phyloP scores from a whole-genome alignment of 2,888 invertebrate species.

The Chymomyza fuscimana region DNA sequence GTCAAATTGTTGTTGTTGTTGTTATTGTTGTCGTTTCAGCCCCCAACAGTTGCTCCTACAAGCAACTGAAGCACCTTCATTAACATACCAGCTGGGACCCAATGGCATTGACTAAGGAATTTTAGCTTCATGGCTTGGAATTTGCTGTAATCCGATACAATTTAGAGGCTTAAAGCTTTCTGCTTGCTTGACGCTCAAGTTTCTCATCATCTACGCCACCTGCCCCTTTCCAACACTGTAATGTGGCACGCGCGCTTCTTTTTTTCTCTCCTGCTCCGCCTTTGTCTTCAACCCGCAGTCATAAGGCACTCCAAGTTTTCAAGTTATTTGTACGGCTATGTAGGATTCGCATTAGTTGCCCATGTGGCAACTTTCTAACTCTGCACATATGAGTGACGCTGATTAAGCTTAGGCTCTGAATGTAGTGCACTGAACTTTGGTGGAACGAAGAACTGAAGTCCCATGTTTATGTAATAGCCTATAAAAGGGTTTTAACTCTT shows the following conservation, averaged over 20 bases:
- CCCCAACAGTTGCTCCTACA: conserved; percentile 13
- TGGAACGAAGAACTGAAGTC: not conserved
- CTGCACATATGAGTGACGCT: not conserved
- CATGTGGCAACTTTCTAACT: not conserved
- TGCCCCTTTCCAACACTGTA: conserved; percentile 15
- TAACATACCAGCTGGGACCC: conserved; percentile 61
- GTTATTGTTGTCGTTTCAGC: conserved; percentile 34
- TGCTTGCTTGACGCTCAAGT: conserved; percentile 72
- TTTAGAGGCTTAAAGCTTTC: conserved; percentile 73
- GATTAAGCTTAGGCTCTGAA: not conserved
- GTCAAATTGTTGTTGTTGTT: conserved; percentile 55
- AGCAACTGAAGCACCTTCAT: conserved; percentile 66
- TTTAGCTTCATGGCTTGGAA: conserved; percentile 66
- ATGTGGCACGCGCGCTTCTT: not conserved
- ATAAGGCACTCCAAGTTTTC: not conserved
- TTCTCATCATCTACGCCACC: conserved; percentile 59
- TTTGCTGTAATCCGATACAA: conserved; percentile 74
- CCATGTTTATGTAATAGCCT: too few species aligned
- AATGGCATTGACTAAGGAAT: conserved; percentile 59
- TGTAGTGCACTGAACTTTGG: not conserved
- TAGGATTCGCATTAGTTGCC: not conserved
- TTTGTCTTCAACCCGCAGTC: not conserved
- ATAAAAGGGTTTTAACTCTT: too few species aligned
- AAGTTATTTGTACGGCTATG: not conserved
- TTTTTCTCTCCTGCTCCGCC: not conserved